Conservation (phyloP, 2,113 vertebrate genomes). For the Tenebrosternarchus preto region DNA sequence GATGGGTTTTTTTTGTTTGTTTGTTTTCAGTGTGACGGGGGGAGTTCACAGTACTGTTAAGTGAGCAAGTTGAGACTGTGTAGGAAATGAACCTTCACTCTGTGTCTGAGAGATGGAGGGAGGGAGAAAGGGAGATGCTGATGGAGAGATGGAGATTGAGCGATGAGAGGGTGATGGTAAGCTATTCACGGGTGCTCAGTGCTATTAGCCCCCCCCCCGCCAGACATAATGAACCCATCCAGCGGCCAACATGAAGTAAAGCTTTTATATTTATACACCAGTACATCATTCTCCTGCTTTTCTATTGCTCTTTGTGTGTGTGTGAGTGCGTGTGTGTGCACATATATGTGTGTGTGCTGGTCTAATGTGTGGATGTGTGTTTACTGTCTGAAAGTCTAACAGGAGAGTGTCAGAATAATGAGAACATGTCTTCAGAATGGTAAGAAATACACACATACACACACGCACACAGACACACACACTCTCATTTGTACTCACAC, state of each 20-base stretch:
- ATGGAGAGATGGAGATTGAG: slow-evolving; percentile 19
- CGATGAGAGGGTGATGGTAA: slow-evolving; percentile 64
- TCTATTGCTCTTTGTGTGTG: neutral
- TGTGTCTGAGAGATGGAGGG: slow-evolving; percentile 27
- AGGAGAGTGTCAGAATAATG: slow-evolving; percentile 42
- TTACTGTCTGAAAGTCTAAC: slow-evolving; percentile 43
- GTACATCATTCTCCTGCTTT: slow-evolving; percentile 64
- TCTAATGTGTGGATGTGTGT: slow-evolving; percentile 17
- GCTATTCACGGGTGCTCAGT: slow-evolving; percentile 61
- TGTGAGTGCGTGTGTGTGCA: neutral
- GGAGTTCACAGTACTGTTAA: neutral
- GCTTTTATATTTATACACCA: slow-evolving; percentile 76
- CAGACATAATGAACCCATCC: slow-evolving; percentile 64
- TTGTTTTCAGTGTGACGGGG: slow-evolving; percentile 1
- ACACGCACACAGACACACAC: slow-evolving; percentile 34
- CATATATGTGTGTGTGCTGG: neutral
- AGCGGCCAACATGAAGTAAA: slow-evolving; percentile 70
- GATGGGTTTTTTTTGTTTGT: too few species aligned
- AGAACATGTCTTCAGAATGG: slow-evolving; percentile 12
- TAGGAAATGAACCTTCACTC: slow-evolving; percentile 36
- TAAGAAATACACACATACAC: slow-evolving; percentile 3
- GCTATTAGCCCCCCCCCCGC: slow-evolving; percentile 66
- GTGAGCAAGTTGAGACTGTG: neutral
- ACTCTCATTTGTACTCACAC: too few species aligned
- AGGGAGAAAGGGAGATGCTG: slow-evolving; percentile 26